Base-by-base conservation (phyloP, 1,140 invertebrate species). In the Papilio helenus region DNA sequence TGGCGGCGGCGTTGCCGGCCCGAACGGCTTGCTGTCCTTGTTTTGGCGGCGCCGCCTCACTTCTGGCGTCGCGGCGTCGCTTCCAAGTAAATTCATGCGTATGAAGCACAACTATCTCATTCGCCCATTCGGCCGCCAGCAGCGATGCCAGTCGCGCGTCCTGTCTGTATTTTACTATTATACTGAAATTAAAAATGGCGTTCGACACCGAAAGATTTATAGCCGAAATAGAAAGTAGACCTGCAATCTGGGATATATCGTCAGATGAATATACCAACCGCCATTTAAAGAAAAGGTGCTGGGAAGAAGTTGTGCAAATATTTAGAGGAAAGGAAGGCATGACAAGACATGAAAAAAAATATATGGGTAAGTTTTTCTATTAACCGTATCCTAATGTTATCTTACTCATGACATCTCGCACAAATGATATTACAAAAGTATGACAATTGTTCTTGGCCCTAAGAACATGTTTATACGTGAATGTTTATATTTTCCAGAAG, bases 401-500 rank as follows among this genome's bases (percentile, higher is more conserved):
- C 18, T 55, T n/a, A 55, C 1, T 39, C 34, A 39, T 8, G 7
- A 55, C 18, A n/a, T 18, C 9, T 55, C 9, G 51, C 51, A 55
- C n/a, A 55, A 55, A 46, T 39, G 4, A 0, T 7, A 1, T 51
- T 51, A 16, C 4, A 51, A 51, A 18, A 51, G 49, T 51, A 16
- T 51, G 18, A 55, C 18, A 55, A n/a, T 55, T 4, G 51, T 20
- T 5, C 18, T 55, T n/a, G 5, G 18, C 18, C 7, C 18, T 55
- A 55, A 55, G 7, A n/a, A 18, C 7, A 20, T 78, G 42, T 65
- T 65, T 76, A 34, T 34, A 72, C 42, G 12, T 39, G 18, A 7
- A 58, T 73, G 34, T 72, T 74, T 71, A 39, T n/a, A 76, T 79
- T 76, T 82, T 82, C 10, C 82, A 85, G 84, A 58, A n/a, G 68